Evolutionary conservation across 2,113 vertebrate species (phyloP).

Genomic region (Heterotilapia buettikoferi): DNA sequence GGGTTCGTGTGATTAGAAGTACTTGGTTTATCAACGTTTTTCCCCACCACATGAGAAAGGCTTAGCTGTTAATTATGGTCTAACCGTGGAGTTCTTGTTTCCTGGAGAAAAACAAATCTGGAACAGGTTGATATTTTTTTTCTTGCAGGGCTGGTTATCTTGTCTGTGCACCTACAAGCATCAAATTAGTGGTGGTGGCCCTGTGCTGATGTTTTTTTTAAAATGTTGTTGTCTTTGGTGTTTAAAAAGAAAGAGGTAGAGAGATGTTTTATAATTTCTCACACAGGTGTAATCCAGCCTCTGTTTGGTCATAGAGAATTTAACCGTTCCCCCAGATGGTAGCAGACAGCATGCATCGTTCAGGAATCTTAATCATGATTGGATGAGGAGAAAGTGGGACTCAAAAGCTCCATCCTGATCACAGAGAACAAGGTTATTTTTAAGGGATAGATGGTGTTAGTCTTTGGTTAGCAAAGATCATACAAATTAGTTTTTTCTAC

Average conservation of each 20-base stretch:
- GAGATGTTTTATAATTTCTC: neutral
- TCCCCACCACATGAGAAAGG: neutral
- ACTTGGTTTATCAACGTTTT: conserved; percentile 17
- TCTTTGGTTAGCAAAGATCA: neutral
- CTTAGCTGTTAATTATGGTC: conserved; percentile 13
- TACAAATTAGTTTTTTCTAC: neutral
- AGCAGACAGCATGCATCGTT: conserved; percentile 17
- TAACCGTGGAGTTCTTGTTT: conserved; percentile 18
- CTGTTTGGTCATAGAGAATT: neutral
- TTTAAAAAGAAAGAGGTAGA: neutral
- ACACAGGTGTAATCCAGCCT: conserved; percentile 21
- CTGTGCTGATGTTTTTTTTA: neutral
- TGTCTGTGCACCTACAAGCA: neutral
- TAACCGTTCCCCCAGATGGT: conserved; percentile 23
- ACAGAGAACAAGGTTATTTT: neutral
- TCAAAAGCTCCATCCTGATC: neutral
- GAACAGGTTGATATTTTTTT: conserved; percentile 13
- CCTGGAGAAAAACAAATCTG: conserved; percentile 24
- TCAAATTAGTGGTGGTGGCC: neutral
- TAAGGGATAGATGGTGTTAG: neutral
- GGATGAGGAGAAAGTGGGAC: conserved; percentile 33
- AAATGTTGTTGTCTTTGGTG: neutral
- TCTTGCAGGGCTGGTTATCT: neutral
- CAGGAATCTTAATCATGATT: conserved; percentile 43
- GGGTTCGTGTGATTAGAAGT: conserved; percentile 33